Evolutionary conservation across 2,113 vertebrate species (phyloP).

Genomic region (Oreocharis arfaki): DNA sequence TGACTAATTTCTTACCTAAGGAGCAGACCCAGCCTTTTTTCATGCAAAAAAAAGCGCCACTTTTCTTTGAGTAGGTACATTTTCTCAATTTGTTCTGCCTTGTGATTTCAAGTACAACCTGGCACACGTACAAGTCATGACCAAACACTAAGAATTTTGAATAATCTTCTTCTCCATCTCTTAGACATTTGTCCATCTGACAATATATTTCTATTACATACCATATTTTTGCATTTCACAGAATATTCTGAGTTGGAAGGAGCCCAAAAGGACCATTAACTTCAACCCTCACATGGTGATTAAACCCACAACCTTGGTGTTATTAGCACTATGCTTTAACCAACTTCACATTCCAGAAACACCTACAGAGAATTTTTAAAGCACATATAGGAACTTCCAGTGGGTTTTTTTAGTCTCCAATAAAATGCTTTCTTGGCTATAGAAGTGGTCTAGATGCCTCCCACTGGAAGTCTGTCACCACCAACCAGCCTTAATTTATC

Average conservation of each 20-base stretch:
- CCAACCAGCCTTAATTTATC: not conserved
- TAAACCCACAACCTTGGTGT: fast-evolving
- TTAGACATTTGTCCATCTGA: not conserved
- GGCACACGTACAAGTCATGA: fast-evolving
- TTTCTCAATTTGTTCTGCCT: not conserved
- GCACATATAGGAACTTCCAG: not conserved
- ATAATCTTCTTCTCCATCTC: not conserved
- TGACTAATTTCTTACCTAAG: not conserved
- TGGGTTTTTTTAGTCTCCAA: not conserved
- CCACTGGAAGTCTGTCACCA: not conserved
- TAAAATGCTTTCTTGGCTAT: not conserved
- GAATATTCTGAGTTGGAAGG: not conserved
- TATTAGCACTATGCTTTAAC: not conserved
- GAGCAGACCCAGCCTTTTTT: not conserved
- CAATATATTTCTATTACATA: not conserved
- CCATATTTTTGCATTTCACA: not conserved
- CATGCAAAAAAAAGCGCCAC: not conserved
- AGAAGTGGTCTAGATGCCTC: not conserved
- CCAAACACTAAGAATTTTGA: not conserved
- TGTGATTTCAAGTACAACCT: not conserved
- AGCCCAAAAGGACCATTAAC: not conserved
- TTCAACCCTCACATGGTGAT: not conserved
- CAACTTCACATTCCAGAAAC: not conserved
- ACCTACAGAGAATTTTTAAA: not conserved
- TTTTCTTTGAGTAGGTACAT: not conserved